Conservation (phyloP, 2,113 vertebrate genomes). For the Heptranchias perlo region DNA sequence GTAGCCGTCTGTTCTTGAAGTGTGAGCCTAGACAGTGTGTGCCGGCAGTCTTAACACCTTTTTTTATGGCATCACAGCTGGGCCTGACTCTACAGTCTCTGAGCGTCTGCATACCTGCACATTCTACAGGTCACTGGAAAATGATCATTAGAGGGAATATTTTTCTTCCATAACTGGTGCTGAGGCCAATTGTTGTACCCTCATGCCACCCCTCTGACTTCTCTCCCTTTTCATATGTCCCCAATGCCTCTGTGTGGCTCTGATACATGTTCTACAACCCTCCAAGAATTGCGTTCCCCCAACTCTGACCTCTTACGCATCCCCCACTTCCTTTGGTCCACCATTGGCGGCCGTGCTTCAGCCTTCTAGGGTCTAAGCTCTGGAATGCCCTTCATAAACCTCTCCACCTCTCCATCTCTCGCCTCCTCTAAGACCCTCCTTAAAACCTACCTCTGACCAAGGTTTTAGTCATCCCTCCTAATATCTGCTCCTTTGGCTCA, state of each 20-base stretch:
- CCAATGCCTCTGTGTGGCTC: neutral
- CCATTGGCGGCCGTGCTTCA: neutral
- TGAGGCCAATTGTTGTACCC: neutral
- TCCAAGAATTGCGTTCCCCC: no score
- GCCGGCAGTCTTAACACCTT: neutral
- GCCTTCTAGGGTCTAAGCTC: no score
- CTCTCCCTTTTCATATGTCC: neutral
- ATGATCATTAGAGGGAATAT: neutral
- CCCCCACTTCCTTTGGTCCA: neutral
- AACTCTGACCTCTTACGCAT: no score
- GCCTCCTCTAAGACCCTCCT: neutral
- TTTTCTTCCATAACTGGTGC: neutral
- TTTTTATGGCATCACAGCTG: neutral
- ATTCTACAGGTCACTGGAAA: neutral
- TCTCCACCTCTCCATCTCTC: neutral
- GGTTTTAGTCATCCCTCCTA: no score
- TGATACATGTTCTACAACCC: neutral
- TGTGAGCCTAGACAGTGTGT: neutral
- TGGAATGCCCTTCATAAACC: neutral
- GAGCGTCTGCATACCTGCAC: neutral
- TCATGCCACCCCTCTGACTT: no score
- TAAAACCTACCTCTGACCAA: neutral
- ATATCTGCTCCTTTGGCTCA: neutral
- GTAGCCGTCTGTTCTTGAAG: neutral
- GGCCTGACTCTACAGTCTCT: neutral